Evolutionary conservation across 1,140 invertebrate species (phyloP).

Genomic region (Pseudomyrmex pallidus): DNA sequence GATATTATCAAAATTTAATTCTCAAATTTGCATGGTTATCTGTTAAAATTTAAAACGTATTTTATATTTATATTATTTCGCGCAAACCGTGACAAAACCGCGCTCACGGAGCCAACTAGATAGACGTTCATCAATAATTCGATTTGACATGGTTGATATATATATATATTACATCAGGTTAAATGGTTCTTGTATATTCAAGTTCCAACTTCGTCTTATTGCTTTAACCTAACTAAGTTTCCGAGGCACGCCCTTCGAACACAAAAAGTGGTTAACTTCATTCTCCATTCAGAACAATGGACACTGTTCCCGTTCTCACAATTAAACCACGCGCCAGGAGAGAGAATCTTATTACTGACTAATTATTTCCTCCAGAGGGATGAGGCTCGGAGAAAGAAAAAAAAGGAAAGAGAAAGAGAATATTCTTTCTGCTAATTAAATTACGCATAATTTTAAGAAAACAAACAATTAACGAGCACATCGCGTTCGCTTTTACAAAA

Average conservation of each 20-base stretch:
- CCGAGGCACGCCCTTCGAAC: constrained; percentile 17
- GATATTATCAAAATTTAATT: too few species aligned
- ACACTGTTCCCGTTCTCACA: constrained; percentile 24
- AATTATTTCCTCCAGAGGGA: constrained; percentile 15
- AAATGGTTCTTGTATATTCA: constrained; percentile 16
- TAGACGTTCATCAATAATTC: constrained; percentile 11
- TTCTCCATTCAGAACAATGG: constrained; percentile 38
- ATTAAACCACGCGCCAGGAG: constrained; percentile 28
- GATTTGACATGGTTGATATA: background rate
- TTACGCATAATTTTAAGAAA: constrained; percentile 6
- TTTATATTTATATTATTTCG: background rate
- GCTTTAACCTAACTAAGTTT: constrained; percentile 33
- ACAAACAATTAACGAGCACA: constrained; percentile 9
- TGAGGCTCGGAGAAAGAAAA: too few species aligned
- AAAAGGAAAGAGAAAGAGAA: background rate
- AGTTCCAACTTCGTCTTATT: constrained; percentile 41
- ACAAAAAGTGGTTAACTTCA: constrained; percentile 49
- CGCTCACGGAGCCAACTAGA: too few species aligned
- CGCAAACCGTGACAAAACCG: too few species aligned
- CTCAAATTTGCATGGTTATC: too few species aligned
- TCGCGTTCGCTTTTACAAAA: background rate
- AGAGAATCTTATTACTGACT: constrained; percentile 26
- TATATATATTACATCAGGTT: background rate
- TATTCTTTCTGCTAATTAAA: constrained; percentile 18
- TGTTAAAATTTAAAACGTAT: background rate